Evolutionary conservation across 2,113 vertebrate genomes (phyloP).

Genomic region (Atherinomorus stipes): DNA sequence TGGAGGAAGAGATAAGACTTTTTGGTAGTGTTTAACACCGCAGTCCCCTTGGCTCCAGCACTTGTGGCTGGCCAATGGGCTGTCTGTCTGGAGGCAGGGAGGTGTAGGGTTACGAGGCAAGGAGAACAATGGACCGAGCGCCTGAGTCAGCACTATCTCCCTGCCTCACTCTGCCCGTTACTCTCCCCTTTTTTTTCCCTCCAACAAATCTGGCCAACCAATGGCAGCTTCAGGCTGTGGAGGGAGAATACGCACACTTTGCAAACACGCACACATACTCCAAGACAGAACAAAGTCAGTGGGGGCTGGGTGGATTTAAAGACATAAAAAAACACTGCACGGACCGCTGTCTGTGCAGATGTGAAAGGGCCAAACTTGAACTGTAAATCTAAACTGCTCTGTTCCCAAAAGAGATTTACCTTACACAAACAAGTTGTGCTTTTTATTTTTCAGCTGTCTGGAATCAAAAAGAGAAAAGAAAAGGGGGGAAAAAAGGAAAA

Average conservation of each 20-base stretch:
- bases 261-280: conserved; percentile 33
- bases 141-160: conserved; percentile 80
- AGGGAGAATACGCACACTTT: conserved; percentile 56
- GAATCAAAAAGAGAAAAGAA: no score
- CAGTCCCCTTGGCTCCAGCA: conserved; percentile 76
- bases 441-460: neutral
- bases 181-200: conserved; percentile 70
- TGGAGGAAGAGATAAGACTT: conserved; percentile 77
- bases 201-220: conserved; percentile 69
- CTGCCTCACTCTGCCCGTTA: conserved; percentile 48
- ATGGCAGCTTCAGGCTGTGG: conserved; percentile 61
- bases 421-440: neutral
- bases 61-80: conserved; percentile 67
- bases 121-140: conserved; percentile 75
- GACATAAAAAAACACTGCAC: conserved; percentile 15
- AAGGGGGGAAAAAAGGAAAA: no score
- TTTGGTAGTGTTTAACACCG: conserved; percentile 73
- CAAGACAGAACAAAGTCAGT: conserved; percentile 61
- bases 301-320: conserved; percentile 66
- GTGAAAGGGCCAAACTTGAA: conserved; percentile 44
- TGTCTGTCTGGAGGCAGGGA: conserved; percentile 65
- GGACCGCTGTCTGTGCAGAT: conserved; percentile 67
- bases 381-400: conserved; percentile 3
- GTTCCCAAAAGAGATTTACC: neutral
- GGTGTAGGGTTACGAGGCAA: conserved; percentile 72